phyloP scores from a whole-genome alignment of 2,888 invertebrate genomes.

The Philopedon plagiatum region DNA sequence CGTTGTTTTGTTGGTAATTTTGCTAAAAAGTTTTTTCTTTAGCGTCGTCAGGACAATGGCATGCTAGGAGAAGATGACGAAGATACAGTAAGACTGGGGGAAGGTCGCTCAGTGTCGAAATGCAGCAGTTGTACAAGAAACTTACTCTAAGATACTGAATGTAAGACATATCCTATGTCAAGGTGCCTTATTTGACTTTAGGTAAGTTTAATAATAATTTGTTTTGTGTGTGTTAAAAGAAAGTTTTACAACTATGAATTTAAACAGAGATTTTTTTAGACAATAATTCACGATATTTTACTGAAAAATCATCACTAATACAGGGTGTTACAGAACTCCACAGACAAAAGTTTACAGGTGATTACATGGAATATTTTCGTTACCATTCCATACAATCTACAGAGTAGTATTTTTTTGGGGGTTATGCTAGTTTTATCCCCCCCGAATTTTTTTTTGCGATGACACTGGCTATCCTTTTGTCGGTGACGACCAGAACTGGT shows the following conservation, averaged over 20 bases:
- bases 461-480: no score
- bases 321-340: no score
- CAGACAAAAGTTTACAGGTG: no score
- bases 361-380: no score
- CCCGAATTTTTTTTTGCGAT: no score
- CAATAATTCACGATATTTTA: no score
- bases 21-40: slow-evolving; percentile 61
- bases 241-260: neutral
- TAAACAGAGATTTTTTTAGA: neutral
- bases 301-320: no score
- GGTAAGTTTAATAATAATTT: slow-evolving; percentile 29
- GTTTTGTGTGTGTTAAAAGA: neutral
- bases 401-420: no score
- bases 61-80: slow-evolving; percentile 74
- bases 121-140: slow-evolving; percentile 76
- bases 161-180: slow-evolving; percentile 17
- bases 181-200: slow-evolving; percentile 38
- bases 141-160: slow-evolving; percentile 52
- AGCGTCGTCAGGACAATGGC: slow-evolving; percentile 83
- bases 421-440: no score
- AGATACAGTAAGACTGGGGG: slow-evolving; percentile 78
- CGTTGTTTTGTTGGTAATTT: no score
- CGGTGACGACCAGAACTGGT: no score
- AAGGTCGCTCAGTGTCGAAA: slow-evolving; percentile 77
- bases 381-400: no score